A percentile compares a stretch with the other conserved stretches of the same genome.
Evolutionary conservation across 2,888 invertebrate species (phyloP).

Genomic region (Drosophila cyrtoloma): DNA sequence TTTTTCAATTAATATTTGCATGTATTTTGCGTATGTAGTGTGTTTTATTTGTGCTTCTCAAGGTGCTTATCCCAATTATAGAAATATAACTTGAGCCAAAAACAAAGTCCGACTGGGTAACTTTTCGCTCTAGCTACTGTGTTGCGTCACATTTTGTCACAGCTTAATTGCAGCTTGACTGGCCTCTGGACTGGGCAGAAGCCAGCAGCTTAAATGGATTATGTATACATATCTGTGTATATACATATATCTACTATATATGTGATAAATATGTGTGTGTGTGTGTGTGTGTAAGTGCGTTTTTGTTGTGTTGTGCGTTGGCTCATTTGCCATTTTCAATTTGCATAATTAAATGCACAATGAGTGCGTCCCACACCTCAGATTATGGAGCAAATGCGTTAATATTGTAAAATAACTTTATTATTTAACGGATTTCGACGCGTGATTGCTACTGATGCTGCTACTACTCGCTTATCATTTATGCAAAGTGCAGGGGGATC

Average conservation of each 20-base stretch:
- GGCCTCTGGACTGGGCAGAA: constrained; percentile 50
- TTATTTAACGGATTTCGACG: constrained; percentile 61
- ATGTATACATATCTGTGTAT: constrained; percentile 54
- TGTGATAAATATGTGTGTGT: background rate
- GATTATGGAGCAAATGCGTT: constrained; percentile 68
- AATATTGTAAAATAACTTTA: constrained; percentile 73
- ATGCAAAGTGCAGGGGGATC: constrained; percentile 29
- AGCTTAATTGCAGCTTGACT: constrained; percentile 71
- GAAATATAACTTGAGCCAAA: background rate
- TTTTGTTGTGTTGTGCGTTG: constrained; percentile 31
- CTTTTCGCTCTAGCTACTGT: background rate
- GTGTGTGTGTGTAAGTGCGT: constrained; percentile 7
- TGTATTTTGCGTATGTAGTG: background rate
- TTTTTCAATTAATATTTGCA: background rate
- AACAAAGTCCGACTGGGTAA: constrained; percentile 3
- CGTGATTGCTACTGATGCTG: constrained; percentile 50
- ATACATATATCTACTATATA: constrained; percentile 16
- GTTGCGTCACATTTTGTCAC: constrained; percentile 64
- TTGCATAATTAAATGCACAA: constrained; percentile 75
- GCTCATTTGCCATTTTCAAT: constrained; percentile 70
- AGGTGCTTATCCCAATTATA: background rate
- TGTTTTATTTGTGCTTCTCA: background rate
- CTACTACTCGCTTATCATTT: constrained; percentile 41
- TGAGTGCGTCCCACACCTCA: constrained; percentile 23
- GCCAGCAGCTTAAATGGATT: constrained; percentile 67